Base-by-base conservation (phyloP, 2,113 vertebrate genomes). In the Montifringilla adamsi region DNA sequence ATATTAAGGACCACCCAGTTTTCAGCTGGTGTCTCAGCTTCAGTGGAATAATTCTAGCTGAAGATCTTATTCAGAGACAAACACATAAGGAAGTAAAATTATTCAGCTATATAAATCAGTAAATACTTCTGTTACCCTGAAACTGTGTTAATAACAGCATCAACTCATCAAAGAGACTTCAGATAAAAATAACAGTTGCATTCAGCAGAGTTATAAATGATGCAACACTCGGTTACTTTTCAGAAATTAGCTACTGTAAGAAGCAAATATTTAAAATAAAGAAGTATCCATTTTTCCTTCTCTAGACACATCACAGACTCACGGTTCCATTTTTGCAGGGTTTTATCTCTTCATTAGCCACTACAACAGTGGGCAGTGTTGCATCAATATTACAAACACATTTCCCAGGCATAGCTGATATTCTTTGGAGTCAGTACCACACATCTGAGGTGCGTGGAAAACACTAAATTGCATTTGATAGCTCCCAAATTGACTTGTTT, bases 271-370 rank as follows among this genome's bases (percentile, higher is more conserved):
- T 86, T 91, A 3, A 72, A 67, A 50, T 30, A 44, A 9, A 64
- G 26, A 75, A 84, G 9, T 9, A 41, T 33, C 44, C 66, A 7
- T 75, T 92, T 81, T 81, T 11, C 27, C n/a, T 82, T 1, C 27
- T 68, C 69, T 68, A 47, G 47, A 58, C 56, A 62, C 56, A 84
- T 87, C 52, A 72, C 23, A 72, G 76, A 81, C 53, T 92, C 44
- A 37, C n/a, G 66, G 70, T 12, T 82, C 53, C 64, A 33, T 91
- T 87, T 93, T 81, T 90, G 33, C 50, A 84, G 52, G 44, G 81
- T 70, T 46, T 94, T 92, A 59, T 95, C 84, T 91, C 87, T 82
- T 90, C 81, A 64, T 87, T 87, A 93, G 21, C 58, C 53, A 79
- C 89, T 86, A 95, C 84, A 82, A 85, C 49, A 79, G 83, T 0